These are phyloP conservation scores for Geophilus truncorum DNA, from an alignment of 2,888 invertebrate genomes.

Conservation along the genomic window DNA sequence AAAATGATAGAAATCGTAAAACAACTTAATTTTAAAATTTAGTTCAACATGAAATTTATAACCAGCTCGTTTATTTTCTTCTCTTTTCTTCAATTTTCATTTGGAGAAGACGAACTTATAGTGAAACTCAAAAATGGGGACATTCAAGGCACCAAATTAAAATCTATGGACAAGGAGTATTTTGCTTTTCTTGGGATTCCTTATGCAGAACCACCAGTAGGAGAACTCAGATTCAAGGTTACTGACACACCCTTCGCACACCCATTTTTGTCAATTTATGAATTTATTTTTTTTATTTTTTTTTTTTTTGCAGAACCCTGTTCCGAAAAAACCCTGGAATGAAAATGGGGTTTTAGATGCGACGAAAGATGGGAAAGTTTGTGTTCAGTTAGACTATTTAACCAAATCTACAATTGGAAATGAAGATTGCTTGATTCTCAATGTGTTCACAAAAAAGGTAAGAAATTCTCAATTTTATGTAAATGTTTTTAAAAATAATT, in stretches of 20 bases:
- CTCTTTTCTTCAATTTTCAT: too few species aligned
- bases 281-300: background rate
- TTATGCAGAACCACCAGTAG: background rate
- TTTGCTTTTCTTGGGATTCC: background rate
- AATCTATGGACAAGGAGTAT: background rate
- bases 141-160: background rate
- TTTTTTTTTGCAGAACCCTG: background rate
- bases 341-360: background rate
- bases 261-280: background rate
- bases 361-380: background rate
- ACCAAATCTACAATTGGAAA: background rate
- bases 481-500: background rate
- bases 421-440: conserved; percentile 36
- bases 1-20: too few species aligned
- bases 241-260: too few species aligned
- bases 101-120: too few species aligned
- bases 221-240: background rate
- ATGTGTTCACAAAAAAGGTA: conserved; percentile 31
- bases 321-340: background rate
- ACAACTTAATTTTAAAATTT: too few species aligned
- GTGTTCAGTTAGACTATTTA: background rate
- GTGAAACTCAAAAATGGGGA: background rate
- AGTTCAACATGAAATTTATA: too few species aligned
- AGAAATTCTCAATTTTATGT: background rate
- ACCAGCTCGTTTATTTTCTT: too few species aligned